Evolutionary conservation across 2,797 vertebrate genomes (phyloP).

Genomic region (Tragopan temminckii): DNA sequence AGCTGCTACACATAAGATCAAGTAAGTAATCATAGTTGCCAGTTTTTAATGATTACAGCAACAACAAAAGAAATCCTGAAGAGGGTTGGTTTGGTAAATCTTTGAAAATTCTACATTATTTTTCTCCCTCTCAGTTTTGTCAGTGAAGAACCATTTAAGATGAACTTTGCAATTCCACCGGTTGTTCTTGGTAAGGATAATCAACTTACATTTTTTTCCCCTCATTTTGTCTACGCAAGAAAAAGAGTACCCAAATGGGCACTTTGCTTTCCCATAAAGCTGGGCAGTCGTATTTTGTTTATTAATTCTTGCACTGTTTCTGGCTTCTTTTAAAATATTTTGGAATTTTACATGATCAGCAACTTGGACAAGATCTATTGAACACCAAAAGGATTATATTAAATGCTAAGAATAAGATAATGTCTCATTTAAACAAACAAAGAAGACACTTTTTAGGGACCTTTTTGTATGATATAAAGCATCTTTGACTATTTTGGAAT

Average conservation of each 20-base stretch:
- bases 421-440: not conserved
- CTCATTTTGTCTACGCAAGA: not conserved
- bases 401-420: conserved; percentile 35
- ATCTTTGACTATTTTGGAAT: conserved; percentile 2
- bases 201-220: accelerated
- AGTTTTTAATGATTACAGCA: not conserved
- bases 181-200: not conserved
- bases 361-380: not conserved
- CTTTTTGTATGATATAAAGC: not conserved
- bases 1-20: not conserved
- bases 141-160: accelerated
- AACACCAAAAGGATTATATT: not conserved
- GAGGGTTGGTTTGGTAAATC: not conserved
- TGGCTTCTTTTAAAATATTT: conserved; percentile 12
- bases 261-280: not conserved
- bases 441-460: not conserved
- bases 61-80: not conserved
- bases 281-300: not conserved
- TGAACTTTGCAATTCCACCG: not conserved
- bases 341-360: not conserved
- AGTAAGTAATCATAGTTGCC: not conserved
- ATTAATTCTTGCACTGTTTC: not conserved
- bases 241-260: not conserved
- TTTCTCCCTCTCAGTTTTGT: not conserved
- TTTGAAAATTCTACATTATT: not conserved